phyloP scores from a whole-genome alignment of 2,888 invertebrate species.

The Uloborus plumipes region DNA sequence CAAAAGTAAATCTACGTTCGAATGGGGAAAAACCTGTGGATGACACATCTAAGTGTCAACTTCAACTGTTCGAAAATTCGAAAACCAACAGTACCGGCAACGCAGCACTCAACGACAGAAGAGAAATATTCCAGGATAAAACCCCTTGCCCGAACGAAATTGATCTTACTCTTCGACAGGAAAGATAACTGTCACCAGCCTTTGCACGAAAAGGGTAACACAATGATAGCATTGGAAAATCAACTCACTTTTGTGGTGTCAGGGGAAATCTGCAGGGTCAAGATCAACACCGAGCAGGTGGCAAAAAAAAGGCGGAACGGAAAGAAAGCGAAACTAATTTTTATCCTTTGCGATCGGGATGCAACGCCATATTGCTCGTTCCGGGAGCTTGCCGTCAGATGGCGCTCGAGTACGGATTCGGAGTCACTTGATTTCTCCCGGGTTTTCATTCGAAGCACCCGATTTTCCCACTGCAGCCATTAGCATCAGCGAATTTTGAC shows the following conservation, averaged over 20 bases:
- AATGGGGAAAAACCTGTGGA: no score
- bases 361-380: constrained; percentile 27
- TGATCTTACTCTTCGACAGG: neutral
- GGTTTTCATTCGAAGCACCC: constrained; percentile 9
- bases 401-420: constrained; percentile 6
- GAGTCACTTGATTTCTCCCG: constrained; percentile 9
- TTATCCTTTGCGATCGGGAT: constrained; percentile 20
- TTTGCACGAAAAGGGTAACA: neutral
- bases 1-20: no score
- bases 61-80: no score
- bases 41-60: no score
- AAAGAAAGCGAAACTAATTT: neutral
- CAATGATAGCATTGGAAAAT: neutral
- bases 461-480: constrained; percentile 22
- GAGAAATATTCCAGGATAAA: no score
- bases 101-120: no score
- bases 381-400: neutral
- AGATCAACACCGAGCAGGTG: constrained; percentile 3
- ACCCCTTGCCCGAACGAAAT: neutral
- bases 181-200: neutral
- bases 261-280: neutral
- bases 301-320: neutral
- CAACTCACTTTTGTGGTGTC: constrained; percentile 3
- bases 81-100: no score
- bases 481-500: neutral